phyloP scores from a whole-genome alignment of 2,888 invertebrate genomes.

The Cremastinae sp. region DNA sequence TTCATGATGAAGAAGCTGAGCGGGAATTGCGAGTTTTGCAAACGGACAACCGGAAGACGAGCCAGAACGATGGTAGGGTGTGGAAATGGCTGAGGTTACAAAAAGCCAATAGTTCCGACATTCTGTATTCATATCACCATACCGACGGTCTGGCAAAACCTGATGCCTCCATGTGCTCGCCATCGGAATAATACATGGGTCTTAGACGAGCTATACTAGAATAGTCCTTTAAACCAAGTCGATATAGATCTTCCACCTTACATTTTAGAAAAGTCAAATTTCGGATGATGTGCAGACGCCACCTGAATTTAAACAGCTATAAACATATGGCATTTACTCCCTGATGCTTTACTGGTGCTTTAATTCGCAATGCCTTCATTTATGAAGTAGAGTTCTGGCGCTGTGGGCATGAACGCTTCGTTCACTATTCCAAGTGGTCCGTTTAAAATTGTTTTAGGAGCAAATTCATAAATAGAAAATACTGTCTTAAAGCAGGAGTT shows the following conservation, averaged over 20 bases:
- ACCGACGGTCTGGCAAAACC: slow-evolving; percentile 66
- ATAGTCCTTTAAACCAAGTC: slow-evolving; percentile 41
- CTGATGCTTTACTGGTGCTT: no score
- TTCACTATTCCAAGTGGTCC: no score
- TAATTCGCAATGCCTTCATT: no score
- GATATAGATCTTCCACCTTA: background rate
- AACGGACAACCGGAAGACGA: background rate
- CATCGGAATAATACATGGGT: slow-evolving; percentile 66
- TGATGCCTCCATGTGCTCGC: slow-evolving; percentile 66
- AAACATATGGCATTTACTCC: no score
- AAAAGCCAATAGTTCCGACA: slow-evolving; percentile 48
- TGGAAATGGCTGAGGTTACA: slow-evolving; percentile 21
- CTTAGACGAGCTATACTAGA: slow-evolving; percentile 15
- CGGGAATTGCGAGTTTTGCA: background rate
- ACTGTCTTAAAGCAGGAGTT: no score
- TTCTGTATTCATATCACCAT: slow-evolving; percentile 74
- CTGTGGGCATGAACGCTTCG: no score
- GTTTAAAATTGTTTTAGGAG: no score
- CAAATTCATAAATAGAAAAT: no score
- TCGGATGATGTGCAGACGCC: no score
- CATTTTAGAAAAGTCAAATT: no score
- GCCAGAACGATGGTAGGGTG: slow-evolving; percentile 9
- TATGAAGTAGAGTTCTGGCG: no score
- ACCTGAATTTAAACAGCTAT: no score
- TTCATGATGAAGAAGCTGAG: slow-evolving; percentile 16